Percentiles rank a stretch among this genome's conserved stretches.
Evolutionary conservation across 2,797 vertebrate species (phyloP).

Genomic region (Semotilus atromaculatus): DNA sequence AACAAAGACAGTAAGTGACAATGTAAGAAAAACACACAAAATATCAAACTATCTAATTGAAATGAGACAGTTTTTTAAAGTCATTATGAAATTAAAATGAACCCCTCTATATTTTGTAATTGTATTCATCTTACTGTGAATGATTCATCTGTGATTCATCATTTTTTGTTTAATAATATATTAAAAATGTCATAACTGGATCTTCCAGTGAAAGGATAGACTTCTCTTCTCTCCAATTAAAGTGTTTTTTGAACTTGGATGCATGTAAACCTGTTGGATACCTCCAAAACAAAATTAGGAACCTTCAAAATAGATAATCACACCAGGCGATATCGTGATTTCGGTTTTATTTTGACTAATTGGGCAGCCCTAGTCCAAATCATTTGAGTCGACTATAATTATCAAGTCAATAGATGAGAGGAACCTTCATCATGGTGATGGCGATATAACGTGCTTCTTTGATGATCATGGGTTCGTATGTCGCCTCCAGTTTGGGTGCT

Average conservation of each 20-base stretch:
- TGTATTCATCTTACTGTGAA: neutral
- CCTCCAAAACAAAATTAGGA: neutral
- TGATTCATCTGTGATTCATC: neutral
- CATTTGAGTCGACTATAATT: neutral
- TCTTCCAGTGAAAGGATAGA: neutral
- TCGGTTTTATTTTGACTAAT: neutral
- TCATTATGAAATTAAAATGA: neutral
- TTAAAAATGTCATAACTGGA: neutral
- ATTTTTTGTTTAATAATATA: no score
- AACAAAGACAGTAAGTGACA: slow-evolving; percentile 28
- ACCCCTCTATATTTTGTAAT: neutral
- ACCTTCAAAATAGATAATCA: neutral
- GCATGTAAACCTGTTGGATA: neutral
- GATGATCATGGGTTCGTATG: slow-evolving; percentile 98
- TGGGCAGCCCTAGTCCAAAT: neutral
- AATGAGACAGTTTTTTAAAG: neutral
- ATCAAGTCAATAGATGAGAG: neutral
- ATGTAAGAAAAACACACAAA: neutral
- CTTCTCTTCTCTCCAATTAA: no score
- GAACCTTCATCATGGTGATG: slow-evolving; percentile 99
- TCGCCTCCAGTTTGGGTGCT: slow-evolving; percentile 94
- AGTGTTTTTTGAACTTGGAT: neutral
- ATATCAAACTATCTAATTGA: neutral
- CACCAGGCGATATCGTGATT: neutral
- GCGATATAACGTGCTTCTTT: slow-evolving; percentile 99